These are phyloP conservation scores for Leptodactylus fallax DNA, from an alignment of 2,797 vertebrate species.

Conservation along the genomic window DNA sequence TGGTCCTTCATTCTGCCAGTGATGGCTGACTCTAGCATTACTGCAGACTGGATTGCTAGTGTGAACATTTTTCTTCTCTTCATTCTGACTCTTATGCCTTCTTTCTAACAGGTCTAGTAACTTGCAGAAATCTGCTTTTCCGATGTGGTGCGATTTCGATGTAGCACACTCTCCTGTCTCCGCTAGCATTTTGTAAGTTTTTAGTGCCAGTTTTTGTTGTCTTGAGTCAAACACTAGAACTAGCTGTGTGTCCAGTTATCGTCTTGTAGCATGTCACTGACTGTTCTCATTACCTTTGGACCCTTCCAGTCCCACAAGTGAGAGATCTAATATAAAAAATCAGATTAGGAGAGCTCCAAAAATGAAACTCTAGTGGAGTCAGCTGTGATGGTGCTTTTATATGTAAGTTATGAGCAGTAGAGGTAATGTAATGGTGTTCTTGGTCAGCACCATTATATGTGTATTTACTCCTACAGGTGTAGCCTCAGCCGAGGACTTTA, in stretches of 20 bases:
- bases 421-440: neutral
- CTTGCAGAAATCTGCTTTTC: slow-evolving; percentile 41
- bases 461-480: neutral
- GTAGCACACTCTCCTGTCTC: slow-evolving; percentile 63
- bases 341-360: neutral
- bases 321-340: neutral
- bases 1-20: neutral
- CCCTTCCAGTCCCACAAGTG: neutral
- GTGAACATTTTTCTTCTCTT: neutral
- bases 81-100: slow-evolving; percentile 37
- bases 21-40: neutral
- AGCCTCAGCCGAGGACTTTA: neutral
- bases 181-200: slow-evolving; percentile 53
- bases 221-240: neutral
- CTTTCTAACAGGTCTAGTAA: slow-evolving; percentile 55
- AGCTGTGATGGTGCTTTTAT: neutral
- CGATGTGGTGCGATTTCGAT: slow-evolving; percentile 36
- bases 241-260: neutral
- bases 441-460: neutral
- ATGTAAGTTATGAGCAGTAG: neutral
- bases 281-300: neutral
- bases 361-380: neutral
- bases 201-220: slow-evolving; percentile 16
- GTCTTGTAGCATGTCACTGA: neutral
- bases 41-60: neutral